These are phyloP conservation scores for Acronicta alni DNA, from an alignment of 2,888 invertebrate species.

Conservation along the genomic window DNA sequence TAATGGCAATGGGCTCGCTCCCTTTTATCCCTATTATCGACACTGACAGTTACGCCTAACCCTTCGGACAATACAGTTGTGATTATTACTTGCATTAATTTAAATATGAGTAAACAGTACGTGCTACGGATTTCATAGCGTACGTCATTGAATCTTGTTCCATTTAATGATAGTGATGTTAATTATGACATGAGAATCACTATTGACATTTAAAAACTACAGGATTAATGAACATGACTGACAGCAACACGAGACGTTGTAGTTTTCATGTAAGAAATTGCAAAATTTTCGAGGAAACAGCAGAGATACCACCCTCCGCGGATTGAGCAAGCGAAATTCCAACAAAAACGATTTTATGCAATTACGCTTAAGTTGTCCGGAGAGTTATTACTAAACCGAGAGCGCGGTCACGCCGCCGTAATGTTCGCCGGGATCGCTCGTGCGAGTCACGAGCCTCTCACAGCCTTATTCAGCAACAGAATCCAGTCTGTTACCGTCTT, in stretches of 20 bases:
- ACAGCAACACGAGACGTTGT: conserved; percentile 38
- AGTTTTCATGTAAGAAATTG: conserved; percentile 63
- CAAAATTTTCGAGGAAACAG: conserved; percentile 75
- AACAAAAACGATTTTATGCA: conserved; percentile 86
- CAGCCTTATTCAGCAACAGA: conserved; percentile 69
- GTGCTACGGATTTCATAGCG: conserved; percentile 5
- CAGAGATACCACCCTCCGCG: conserved; percentile 74
- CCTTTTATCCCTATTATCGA: no score
- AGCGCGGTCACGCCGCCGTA: conserved; percentile 75
- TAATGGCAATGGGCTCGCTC: no score
- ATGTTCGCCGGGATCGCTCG: conserved; percentile 63
- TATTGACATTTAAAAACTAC: conserved; percentile 28
- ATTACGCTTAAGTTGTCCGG: conserved; percentile 83
- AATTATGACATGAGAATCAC: conserved; percentile 19
- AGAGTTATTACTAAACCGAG: conserved; percentile 83
- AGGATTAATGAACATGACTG: conserved; percentile 32
- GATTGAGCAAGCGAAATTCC: conserved; percentile 83
- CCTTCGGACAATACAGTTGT: no score
- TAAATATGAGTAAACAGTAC: conserved; percentile 3
- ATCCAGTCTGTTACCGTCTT: conserved; percentile 63
- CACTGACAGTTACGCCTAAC: no score
- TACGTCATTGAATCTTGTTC: conserved; percentile 16
- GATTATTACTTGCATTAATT: no score
- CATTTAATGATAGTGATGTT: conserved; percentile 16
- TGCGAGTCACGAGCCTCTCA: conserved; percentile 79